Evolutionary conservation across 2,888 invertebrate species (phyloP).

Genomic region (Silvanus unidentatus): DNA sequence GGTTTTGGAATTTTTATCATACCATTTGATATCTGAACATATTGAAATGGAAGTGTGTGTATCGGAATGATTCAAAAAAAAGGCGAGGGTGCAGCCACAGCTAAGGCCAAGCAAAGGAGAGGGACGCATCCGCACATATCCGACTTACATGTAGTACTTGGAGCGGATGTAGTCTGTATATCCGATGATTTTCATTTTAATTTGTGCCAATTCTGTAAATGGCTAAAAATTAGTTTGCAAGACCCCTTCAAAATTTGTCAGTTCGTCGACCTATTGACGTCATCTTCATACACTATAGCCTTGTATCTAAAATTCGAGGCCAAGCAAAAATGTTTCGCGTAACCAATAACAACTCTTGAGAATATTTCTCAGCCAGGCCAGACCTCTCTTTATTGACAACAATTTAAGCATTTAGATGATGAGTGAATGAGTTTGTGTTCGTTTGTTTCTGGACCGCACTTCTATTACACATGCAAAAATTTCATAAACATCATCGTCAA

Average conservation of each 20-base stretch:
- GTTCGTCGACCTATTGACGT: slow-evolving; percentile 37
- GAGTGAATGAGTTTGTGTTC: slow-evolving; percentile 29
- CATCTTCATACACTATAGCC: slow-evolving; percentile 26
- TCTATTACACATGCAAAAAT: slow-evolving; percentile 1
- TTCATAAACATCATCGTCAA: no score
- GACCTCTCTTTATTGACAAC: slow-evolving; percentile 27
- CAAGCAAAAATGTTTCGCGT: slow-evolving; percentile 26
- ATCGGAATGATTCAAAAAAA: no score
- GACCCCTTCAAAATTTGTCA: slow-evolving; percentile 30
- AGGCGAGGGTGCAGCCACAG: no score
- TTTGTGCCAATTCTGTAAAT: slow-evolving; percentile 30
- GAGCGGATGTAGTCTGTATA: slow-evolving; percentile 25
- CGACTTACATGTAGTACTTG: not conserved
- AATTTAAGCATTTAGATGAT: slow-evolving; percentile 25
- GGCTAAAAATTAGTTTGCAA: slow-evolving; percentile 30
- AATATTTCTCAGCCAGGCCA: slow-evolving; percentile 21
- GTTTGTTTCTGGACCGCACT: slow-evolving; percentile 11
- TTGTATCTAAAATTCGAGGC: slow-evolving; percentile 26
- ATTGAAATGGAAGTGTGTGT: no score
- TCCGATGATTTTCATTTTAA: slow-evolving; percentile 30
- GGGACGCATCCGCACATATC: not conserved
- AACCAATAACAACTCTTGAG: slow-evolving; percentile 24
- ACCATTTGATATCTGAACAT: no score
- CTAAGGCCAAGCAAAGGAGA: no score
- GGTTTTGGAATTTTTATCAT: no score